Evolutionary conservation across 2,888 invertebrate genomes (phyloP).

Genomic region (Nemapogon koenigi): DNA sequence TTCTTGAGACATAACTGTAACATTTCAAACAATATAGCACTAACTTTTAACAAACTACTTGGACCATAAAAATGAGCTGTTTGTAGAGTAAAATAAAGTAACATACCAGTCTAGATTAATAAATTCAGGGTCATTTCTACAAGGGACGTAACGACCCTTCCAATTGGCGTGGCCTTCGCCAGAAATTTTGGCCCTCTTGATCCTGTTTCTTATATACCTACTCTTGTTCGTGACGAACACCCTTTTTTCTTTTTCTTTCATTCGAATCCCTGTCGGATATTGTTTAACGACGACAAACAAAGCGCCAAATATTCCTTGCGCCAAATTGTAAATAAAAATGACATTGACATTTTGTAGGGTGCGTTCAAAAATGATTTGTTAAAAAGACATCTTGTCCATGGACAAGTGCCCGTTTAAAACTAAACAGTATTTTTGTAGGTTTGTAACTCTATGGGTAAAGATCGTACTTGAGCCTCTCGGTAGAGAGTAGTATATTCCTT

Average conservation of each 20-base stretch:
- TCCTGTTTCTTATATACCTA: conserved; percentile 5
- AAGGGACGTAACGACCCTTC: conserved; percentile 7
- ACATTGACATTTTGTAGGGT: conserved; percentile 6
- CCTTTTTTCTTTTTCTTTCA: conserved; percentile 9
- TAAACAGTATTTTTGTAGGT: conserved; percentile 4
- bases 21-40: conserved; percentile 6
- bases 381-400: conserved; percentile 8
- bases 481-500: too few relatives aligned
- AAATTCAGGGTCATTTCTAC: conserved; percentile 7
- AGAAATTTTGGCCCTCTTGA: conserved; percentile 6
- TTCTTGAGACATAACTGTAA: conserved; percentile 9
- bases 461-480: conserved; percentile 2
- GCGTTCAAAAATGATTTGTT: conserved; percentile 3
- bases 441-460: conserved; percentile 3
- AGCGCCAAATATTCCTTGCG: neutral
- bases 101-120: conserved; percentile 9
- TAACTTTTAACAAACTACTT: neutral
- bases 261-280: neutral
- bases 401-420: conserved; percentile 7
- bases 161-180: conserved; percentile 8
- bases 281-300: neutral
- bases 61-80: neutral
- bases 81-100: conserved; percentile 8
- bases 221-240: conserved; percentile 6
- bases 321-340: conserved; percentile 1